Conservation (phyloP, 2,113 vertebrate species). For the Odontesthes bonariensis region DNA sequence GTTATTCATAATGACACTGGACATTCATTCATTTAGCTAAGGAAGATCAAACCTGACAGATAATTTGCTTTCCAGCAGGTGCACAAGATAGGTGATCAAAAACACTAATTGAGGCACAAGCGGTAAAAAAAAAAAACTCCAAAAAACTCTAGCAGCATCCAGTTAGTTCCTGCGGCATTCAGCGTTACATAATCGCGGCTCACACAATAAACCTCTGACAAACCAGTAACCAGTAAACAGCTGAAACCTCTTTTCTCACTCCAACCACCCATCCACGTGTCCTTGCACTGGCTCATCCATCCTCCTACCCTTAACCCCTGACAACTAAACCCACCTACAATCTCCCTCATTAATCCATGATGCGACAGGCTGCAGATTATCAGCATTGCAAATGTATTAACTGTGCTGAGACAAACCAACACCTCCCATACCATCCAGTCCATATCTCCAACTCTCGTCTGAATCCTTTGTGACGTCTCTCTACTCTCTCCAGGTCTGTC, state of each 20-base stretch:
- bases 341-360: constrained; percentile 52
- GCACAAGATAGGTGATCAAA: constrained; percentile 3
- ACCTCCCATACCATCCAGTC: background rate
- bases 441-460: background rate
- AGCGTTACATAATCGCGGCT: background rate
- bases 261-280: constrained; percentile 1
- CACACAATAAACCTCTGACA: background rate
- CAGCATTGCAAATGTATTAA: constrained; percentile 61
- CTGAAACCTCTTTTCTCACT: background rate
- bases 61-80: constrained; percentile 18
- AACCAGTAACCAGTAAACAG: background rate
- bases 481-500: too few species aligned
- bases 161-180: background rate
- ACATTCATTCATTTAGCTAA: constrained; percentile 3
- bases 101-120: background rate
- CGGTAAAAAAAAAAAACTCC: background rate
- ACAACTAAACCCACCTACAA: constrained; percentile 25
- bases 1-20: background rate
- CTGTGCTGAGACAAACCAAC: constrained; percentile 41
- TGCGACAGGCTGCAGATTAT: constrained; percentile 51
- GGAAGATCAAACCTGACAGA: constrained; percentile 20
- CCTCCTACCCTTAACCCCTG: constrained; percentile 33
- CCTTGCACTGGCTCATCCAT: constrained; percentile 13
- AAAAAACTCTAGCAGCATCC: background rate
- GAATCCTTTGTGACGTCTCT: too few species aligned